Evolutionary conservation across 2,797 vertebrate genomes (phyloP).

Genomic region (Clarias laeviceps): DNA sequence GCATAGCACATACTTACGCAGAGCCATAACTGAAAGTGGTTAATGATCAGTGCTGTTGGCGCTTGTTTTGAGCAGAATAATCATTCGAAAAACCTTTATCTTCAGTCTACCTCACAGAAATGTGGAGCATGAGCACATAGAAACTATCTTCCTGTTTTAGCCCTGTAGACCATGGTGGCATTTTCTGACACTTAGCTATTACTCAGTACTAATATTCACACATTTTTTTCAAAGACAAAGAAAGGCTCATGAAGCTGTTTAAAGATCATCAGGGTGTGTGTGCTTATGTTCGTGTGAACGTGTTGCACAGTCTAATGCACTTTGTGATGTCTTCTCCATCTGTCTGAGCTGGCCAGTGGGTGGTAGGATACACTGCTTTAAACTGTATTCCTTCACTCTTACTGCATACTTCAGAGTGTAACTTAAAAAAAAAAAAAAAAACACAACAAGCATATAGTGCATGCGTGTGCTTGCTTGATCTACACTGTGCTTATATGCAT

Average conservation of each 20-base stretch:
- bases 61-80: neutral
- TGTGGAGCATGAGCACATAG: neutral
- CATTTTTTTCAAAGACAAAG: neutral
- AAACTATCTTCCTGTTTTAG: neutral
- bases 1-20: neutral
- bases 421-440: neutral
- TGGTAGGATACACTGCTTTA: slow-evolving; percentile 44
- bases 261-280: neutral
- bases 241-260: neutral
- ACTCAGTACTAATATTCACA: neutral
- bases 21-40: neutral
- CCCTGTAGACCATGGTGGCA: slow-evolving; percentile 11
- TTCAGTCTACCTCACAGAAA: neutral
- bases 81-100: neutral
- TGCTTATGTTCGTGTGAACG: slow-evolving; percentile 3
- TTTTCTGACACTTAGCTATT: slow-evolving; percentile 41
- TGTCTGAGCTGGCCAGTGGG: slow-evolving; percentile 62
- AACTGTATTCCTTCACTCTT: slow-evolving; percentile 70
- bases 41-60: neutral
- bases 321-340: slow-evolving; percentile 70
- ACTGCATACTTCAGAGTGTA: slow-evolving; percentile 55
- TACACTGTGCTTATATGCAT: neutral
- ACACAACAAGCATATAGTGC: slow-evolving; percentile 3
- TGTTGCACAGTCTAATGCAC: slow-evolving; percentile 32
- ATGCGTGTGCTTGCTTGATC: neutral